These are phyloP conservation scores for Notothenia rossii DNA, from an alignment of 2,113 vertebrate genomes.

Conservation along the genomic window DNA sequence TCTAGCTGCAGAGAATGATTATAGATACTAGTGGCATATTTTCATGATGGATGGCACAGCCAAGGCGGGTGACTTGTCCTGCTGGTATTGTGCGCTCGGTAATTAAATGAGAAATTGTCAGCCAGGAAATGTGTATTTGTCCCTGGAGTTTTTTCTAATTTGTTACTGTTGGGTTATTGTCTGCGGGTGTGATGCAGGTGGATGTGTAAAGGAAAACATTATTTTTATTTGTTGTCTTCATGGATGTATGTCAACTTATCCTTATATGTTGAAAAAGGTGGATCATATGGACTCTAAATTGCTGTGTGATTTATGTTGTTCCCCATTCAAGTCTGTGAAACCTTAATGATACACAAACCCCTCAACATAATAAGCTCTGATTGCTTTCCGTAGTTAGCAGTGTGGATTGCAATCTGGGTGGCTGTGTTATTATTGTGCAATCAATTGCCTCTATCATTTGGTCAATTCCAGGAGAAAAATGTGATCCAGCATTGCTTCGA, in stretches of 20 bases:
- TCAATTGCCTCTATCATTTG: not conserved
- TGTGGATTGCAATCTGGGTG: not conserved
- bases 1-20: conserved; percentile 58
- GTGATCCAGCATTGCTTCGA: conserved; percentile 4
- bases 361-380: not conserved
- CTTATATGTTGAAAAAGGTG: not conserved
- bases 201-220: not conserved
- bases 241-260: not conserved
- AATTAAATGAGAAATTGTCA: conserved; percentile 74
- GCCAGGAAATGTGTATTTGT: conserved; percentile 35
- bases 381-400: not conserved
- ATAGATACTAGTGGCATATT: conserved; percentile 53
- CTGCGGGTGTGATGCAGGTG: conserved; percentile 1
- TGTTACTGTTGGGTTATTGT: not conserved
- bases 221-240: not conserved
- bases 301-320: not conserved
- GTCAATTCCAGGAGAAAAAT: conserved; percentile 2
- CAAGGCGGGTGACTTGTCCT: conserved; percentile 39
- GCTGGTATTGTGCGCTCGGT: conserved; percentile 54
- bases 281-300: not conserved
- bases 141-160: conserved; percentile 9
- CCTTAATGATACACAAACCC: not conserved
- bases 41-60: conserved; percentile 64
- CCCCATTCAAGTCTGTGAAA: not conserved
- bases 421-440: conserved; percentile 9